These are phyloP conservation scores for Leuciscus waleckii DNA, from an alignment of 2,797 vertebrate genomes.

Conservation along the genomic window DNA sequence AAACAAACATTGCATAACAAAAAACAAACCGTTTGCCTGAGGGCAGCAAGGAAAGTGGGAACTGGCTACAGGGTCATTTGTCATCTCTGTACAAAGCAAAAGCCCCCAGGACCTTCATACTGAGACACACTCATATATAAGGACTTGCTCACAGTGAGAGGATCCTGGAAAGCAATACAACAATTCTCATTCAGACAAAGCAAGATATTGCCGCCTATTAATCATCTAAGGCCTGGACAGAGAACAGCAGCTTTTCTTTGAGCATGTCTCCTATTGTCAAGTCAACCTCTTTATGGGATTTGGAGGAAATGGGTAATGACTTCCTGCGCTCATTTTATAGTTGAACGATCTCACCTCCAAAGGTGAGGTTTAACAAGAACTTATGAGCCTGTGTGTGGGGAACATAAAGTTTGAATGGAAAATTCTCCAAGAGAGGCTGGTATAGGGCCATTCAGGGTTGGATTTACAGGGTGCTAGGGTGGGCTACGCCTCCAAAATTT, in stretches of 20 bases:
- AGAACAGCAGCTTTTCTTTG: slow-evolving; percentile 25
- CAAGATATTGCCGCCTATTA: slow-evolving; percentile 17
- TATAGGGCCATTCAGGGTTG: background rate
- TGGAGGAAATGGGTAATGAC: slow-evolving; percentile 37
- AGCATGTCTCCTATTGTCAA: slow-evolving; percentile 27
- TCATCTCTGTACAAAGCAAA: slow-evolving; percentile 27
- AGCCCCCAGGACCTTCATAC: slow-evolving; percentile 26
- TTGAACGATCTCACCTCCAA: slow-evolving; percentile 36
- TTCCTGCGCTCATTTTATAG: slow-evolving; percentile 39
- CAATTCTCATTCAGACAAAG: slow-evolving; percentile 39
- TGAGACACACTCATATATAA: slow-evolving; percentile 32
- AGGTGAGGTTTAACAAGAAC: slow-evolving; percentile 41
- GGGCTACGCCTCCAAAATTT: background rate
- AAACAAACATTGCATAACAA: slow-evolving; percentile 9
- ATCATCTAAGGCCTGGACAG: slow-evolving; percentile 36
- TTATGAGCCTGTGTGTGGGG: slow-evolving; percentile 21
- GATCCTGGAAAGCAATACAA: slow-evolving; percentile 35
- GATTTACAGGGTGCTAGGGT: background rate
- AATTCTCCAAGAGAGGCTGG: background rate
- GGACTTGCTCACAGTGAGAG: slow-evolving; percentile 12
- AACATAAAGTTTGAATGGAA: slow-evolving; percentile 8
- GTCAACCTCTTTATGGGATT: slow-evolving; percentile 33
- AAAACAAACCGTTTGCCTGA: background rate
- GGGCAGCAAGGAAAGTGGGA: slow-evolving; percentile 9
- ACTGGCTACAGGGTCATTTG: slow-evolving; percentile 33